Conservation (phyloP, 2,113 vertebrate genomes). For the Mirza zaza region DNA sequence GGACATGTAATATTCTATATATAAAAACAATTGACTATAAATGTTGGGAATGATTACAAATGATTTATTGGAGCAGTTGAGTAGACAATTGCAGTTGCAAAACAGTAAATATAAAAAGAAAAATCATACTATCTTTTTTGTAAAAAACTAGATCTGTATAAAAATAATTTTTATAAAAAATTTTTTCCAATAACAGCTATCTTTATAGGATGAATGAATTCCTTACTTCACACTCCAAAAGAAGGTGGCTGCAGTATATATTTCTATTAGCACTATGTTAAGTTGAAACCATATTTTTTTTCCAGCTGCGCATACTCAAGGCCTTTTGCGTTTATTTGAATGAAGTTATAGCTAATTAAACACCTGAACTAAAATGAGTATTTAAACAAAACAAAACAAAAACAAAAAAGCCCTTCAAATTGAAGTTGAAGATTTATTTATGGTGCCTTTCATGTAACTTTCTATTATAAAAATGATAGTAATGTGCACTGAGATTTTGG, state of each 20-base stretch:
- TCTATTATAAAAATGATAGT: neutral
- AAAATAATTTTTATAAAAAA: neutral
- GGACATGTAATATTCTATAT: neutral
- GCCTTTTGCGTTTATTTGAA: neutral
- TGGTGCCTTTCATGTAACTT: neutral
- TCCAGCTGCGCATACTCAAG: neutral
- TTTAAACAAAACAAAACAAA: slow-evolving; percentile 17
- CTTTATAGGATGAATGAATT: neutral
- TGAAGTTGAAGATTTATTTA: neutral
- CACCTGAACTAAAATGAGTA: neutral
- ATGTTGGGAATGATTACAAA: neutral
- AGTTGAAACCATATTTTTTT: neutral
- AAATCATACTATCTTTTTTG: neutral
- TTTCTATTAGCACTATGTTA: neutral
- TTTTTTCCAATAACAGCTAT: neutral
- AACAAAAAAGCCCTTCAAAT: neutral
- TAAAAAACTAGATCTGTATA: neutral
- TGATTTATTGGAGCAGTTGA: neutral
- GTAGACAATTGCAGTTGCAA: neutral
- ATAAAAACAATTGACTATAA: neutral
- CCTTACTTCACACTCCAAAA: neutral
- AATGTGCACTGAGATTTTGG: neutral
- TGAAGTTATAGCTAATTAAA: neutral
- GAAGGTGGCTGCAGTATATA: neutral
- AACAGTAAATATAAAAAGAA: neutral